These are phyloP conservation scores for Saguinus midas DNA, from an alignment of 2,113 vertebrate species.

Conservation along the genomic window DNA sequence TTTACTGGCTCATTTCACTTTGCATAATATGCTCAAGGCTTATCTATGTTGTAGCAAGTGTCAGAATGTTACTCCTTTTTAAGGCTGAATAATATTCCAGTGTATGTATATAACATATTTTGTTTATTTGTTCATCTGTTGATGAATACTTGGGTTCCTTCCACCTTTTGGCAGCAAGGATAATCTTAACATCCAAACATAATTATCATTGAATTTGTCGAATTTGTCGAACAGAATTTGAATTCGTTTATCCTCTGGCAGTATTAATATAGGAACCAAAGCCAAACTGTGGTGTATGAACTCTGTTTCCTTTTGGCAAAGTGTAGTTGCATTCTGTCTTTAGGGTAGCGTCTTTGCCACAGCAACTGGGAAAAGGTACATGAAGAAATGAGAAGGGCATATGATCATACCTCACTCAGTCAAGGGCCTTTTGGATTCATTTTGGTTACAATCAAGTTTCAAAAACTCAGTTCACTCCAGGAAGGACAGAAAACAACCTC, in stretches of 20 bases:
- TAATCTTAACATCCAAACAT: conserved; percentile 41
- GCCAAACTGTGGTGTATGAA: not conserved
- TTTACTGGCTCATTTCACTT: not conserved
- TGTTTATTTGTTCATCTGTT: not conserved
- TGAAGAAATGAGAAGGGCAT: not conserved
- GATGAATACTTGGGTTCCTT: not conserved
- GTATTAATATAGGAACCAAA: not conserved
- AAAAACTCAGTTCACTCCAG: not conserved
- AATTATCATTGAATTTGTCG: conserved; percentile 25
- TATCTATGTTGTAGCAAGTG: not conserved
- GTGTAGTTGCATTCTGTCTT: not conserved
- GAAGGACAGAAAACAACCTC: not conserved
- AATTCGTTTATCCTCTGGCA: conserved; percentile 25
- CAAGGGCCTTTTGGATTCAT: not conserved
- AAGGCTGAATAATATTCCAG: not conserved
- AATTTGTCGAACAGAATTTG: not conserved
- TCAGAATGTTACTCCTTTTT: not conserved
- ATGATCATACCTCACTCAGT: not conserved
- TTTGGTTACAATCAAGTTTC: not conserved
- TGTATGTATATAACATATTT: not conserved
- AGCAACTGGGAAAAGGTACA: not conserved
- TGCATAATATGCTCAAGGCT: not conserved
- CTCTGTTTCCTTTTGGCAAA: not conserved
- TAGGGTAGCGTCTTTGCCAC: not conserved
- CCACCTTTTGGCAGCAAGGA: conserved; percentile 48